Evolutionary conservation across 1,140 invertebrate species (phyloP), one percentile per base, ranked within the genome.

Genomic region (Andrena cerasifolii): DNA sequence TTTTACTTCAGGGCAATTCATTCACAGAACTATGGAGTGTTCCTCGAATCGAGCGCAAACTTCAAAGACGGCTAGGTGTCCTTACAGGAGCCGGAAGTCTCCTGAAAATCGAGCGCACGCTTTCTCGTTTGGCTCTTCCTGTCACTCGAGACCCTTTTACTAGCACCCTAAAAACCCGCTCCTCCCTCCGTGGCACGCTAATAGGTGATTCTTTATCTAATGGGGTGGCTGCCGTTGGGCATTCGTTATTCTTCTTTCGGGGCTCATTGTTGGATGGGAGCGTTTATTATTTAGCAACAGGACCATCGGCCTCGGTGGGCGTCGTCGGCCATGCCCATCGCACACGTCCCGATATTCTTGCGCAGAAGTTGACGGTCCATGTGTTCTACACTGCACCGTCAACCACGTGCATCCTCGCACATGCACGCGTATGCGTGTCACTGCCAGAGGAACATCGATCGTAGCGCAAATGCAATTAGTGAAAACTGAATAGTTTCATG

Each of bases 71-170:
- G 24, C 33, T 28, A 58, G 53, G 26, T 33, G 36, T 24, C 33
- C 5, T 63, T 8, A 28, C 77, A 72, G n/a, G n/a, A 63, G 10
- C 78, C 84, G 85, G 84, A 86, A 86, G 65, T 83, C 66, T 65
- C 1, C 24, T 58, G 72, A 83, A 82, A 86, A 71, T 67, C 40
- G 82, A 76, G 56, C 49, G 21, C 54, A 45, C 26, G 28, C 54
- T 80, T 74, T 82, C 77, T 73, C 58, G 61, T 79, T 72, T 36
- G 33, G 18, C 54, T 81, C 78, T 87, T 87, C 85, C 84, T 86
- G 85, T 87, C 76, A 87, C 68, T 78, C 43, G 84, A 87, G 79
- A 87, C 68, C 74, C 66, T 79, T 84, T 79, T 74, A 28, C 49
- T 16, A 43, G 68, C 73, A 10, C 79, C 47, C 65, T 62, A 45